These are phyloP conservation scores for Cydia strobilella DNA, from an alignment of 1,140 invertebrate genomes.

Conservation along the genomic window DNA sequence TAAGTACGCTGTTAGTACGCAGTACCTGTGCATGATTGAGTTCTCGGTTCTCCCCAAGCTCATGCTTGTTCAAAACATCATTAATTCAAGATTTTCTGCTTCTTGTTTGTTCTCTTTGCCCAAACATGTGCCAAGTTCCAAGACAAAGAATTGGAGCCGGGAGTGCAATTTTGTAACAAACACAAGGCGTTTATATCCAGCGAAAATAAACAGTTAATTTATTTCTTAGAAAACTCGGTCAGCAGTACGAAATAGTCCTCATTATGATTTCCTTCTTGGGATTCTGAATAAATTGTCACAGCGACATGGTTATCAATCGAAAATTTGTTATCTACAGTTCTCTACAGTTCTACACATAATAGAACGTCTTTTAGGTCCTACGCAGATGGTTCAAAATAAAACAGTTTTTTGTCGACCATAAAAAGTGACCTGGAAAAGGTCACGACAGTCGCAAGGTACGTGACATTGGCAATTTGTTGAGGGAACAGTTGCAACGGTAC, in stretches of 20 bases:
- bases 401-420: neutral
- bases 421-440: conserved; percentile 27
- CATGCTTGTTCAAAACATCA: neutral
- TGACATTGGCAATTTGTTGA: conserved; percentile 21
- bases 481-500: conserved; percentile 23
- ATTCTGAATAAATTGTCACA: conserved; percentile 17
- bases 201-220: conserved; percentile 10
- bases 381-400: conserved; percentile 1
- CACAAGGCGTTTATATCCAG: neutral
- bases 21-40: too few species aligned
- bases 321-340: conserved; percentile 15
- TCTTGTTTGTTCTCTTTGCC: neutral
- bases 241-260: neutral
- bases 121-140: neutral
- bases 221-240: neutral
- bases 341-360: too few species aligned
- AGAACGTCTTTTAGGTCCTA: neutral
- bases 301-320: neutral
- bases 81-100: neutral
- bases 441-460: conserved; percentile 17
- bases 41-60: too few species aligned
- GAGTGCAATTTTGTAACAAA: neutral
- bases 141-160: neutral
- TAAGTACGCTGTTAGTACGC: neutral
- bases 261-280: conserved; percentile 18